phyloP scores from a whole-genome alignment of 1,140 invertebrate species.

The Zaprionus davidi region DNA sequence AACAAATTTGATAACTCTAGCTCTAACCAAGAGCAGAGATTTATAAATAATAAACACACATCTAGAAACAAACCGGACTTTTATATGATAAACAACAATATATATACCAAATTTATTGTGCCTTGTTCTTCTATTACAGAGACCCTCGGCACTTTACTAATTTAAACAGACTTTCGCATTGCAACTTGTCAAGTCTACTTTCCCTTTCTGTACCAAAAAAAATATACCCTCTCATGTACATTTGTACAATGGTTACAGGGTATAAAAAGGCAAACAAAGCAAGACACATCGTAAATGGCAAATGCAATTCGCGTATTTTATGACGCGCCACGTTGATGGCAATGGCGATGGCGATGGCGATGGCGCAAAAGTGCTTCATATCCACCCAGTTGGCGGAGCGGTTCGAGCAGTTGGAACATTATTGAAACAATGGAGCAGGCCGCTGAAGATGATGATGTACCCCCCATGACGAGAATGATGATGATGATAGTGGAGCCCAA shows the following conservation, averaged over 20 bases:
- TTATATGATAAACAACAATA: neutral
- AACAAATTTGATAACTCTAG: too few relatives aligned
- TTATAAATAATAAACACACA: neutral
- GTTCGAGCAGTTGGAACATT: constrained; percentile 7
- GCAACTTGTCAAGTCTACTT: neutral
- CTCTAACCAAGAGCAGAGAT: too few relatives aligned
- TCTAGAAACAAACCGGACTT: neutral
- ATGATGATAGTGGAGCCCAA: constrained; percentile 31
- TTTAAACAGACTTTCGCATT: neutral
- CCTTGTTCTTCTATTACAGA: neutral
- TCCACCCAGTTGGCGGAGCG: constrained; percentile 15
- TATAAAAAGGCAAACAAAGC: constrained; percentile 25
- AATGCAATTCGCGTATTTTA: constrained; percentile 84
- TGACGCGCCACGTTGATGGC: constrained; percentile 78
- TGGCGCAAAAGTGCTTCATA: constrained; percentile 71
- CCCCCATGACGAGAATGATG: too few relatives aligned
- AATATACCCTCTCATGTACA: neutral
- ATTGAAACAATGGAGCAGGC: constrained; percentile 59
- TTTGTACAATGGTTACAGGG: constrained; percentile 1
- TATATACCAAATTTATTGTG: neutral
- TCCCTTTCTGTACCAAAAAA: neutral
- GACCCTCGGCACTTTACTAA: neutral
- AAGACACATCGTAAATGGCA: constrained; percentile 78
- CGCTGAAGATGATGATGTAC: constrained; percentile 21
- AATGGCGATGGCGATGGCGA: constrained; percentile 24